Base-by-base conservation (phyloP, 2,888 invertebrate genomes). In the Ceriagrion tenellum region DNA sequence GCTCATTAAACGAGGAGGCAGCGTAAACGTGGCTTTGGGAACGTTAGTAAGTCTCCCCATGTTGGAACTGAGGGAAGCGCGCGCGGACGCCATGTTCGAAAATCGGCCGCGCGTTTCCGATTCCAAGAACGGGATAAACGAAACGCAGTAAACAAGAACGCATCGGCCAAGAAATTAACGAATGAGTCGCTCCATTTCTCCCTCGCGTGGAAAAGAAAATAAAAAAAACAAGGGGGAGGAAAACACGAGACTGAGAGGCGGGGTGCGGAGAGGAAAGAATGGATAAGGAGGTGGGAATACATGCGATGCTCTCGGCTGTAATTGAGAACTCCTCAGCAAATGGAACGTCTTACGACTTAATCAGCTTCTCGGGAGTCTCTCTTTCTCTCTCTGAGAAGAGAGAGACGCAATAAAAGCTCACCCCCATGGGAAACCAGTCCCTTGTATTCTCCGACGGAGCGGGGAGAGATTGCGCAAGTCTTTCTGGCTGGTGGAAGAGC, bases 271-370 rank as follows among this genome's bases (percentile, higher is more conserved):
- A 47, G 8, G 47, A 47, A 47, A 8, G 47, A 47, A 47, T 47
- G 47, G 47, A 8, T 0, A n/a, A 10, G 35, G 35, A 13, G 35
- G 81, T 26, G 81, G 81, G 81, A 81, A 81, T 81, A 35, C 30
- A 81, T 18, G 81, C 81, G 16, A 35, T 81, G 81, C 16, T 35
- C 30, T 81, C 35, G 26, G 30, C 12, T 4, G 81, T 81, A 81
- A 81, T 81, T 81, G 81, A 81, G 81, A 81, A 35, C 81, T 30
- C 13, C 81, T 13, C 35, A 81, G 30, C 81, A 81, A 81, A 81
- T 81, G 13, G 81, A 81, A 26, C 81, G 81, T 4, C 81, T 81
- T 81, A 81, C 81, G 81, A 35, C 81, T 81, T 81, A 81, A 81
- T 81, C 81, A 81, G 35, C 35, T n/a, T n/a, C n/a, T 35, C 30